Base-by-base conservation (phyloP, 2,888 invertebrate species). In the Molanna angustata region DNA sequence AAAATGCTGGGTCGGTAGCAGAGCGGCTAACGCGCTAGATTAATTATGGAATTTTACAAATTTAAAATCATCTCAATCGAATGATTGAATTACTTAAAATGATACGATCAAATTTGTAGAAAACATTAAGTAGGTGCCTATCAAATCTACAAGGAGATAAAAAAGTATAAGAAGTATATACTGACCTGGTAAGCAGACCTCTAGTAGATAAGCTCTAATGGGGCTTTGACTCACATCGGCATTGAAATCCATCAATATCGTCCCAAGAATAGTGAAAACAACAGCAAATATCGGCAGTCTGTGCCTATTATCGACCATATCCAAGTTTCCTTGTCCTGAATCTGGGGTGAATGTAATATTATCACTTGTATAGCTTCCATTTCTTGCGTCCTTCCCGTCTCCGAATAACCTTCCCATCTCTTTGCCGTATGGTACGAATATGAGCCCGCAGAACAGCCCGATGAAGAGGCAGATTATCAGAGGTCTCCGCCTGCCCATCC, bases 181-280 rank as follows among this genome's bases (percentile, higher is more conserved):
- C 54, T 51, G 40, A 68, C 70, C 67, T n/a, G 82, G 79, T 44
- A 78, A 65, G 31, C 79, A 78, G 53, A 83, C 76, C 60, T 84
- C 84, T 39, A 84, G 66, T 47, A 84, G 66, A 64, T 82, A 83
- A 4, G 84, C 80, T 57, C 84, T 68, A 1, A 82, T 74, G 1
- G 84, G 84, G 35, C 81, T 81, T 64, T 84, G 84, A 58, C 82
- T 82, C 1, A 82, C 82, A 63, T 84, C 84, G 14, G 83, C 82
- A 66, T 81, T 77, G 61, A 83, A 82, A 62, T 84, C 84, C 55
- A 84, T 62, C 49, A 84, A 61, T 1, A 82, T 78, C 46, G 82
- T 80, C 14, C 83, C 84, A 3, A 83, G 56, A 7, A 84, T 77
- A 1, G 83, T 83, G 33, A 84, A 69, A 41, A 77, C 66, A 1